Evolutionary conservation across 2,797 vertebrate species (phyloP).

Genomic region (Trichosurus vulpecula): DNA sequence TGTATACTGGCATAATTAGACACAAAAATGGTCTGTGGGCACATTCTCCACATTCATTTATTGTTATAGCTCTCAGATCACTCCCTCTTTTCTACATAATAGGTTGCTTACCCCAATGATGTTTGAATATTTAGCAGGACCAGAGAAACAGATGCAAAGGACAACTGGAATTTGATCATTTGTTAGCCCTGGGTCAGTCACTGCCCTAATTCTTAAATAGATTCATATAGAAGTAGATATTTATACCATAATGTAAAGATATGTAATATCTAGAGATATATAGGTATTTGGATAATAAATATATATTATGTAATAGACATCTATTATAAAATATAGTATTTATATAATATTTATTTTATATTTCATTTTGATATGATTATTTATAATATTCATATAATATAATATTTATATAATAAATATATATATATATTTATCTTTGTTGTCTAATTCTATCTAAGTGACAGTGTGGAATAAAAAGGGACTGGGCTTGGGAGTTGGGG

Average conservation of each 20-base stretch:
- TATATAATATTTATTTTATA: background rate
- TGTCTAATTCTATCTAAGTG: background rate
- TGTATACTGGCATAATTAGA: conserved; percentile 73
- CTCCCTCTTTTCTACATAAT: conserved; percentile 82
- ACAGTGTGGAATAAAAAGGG: background rate
- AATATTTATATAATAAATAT: background rate
- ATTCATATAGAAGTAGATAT: background rate
- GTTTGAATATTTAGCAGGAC: background rate
- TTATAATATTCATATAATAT: background rate
- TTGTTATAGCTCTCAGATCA: conserved; percentile 82
- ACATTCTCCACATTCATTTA: conserved; percentile 84
- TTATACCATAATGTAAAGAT: background rate
- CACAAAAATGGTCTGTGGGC: conserved; percentile 74
- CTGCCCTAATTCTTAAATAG: background rate
- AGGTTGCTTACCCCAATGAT: conserved; percentile 56
- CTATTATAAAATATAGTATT: background rate
- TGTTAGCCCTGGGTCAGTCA: background rate
- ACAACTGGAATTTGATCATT: background rate
- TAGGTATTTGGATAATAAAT: background rate
- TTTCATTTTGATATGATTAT: background rate
- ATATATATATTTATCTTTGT: background rate
- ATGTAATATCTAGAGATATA: background rate
- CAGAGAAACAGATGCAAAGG: background rate
- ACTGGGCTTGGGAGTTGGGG: background rate
- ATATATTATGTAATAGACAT: background rate